A percentile compares a stretch with the other conserved stretches of the same genome.
These are phyloP conservation scores for Formicarius rufipectus DNA, from an alignment of 2,113 vertebrate genomes.

Conservation along the genomic window DNA sequence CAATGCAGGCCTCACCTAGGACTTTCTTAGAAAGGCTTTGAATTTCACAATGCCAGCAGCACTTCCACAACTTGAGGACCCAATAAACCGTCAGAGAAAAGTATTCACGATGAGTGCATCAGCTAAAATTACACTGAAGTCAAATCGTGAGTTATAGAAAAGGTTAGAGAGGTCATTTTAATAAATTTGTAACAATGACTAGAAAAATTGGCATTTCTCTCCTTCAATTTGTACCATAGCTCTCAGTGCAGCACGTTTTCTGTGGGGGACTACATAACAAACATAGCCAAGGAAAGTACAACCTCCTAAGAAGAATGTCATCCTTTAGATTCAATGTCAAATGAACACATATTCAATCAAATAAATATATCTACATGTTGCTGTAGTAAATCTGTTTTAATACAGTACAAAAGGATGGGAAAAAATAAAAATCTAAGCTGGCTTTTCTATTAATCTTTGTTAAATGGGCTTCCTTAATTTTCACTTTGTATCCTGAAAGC, in stretches of 20 bases:
- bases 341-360: slow-evolving; percentile 62
- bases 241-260: not conserved
- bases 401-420: not conserved
- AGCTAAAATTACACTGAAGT: slow-evolving; percentile 10
- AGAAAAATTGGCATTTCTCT: slow-evolving; percentile 29
- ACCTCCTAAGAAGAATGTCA: slow-evolving; percentile 39
- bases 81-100: slow-evolving; percentile 22
- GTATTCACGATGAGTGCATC: not conserved
- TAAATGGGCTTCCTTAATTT: slow-evolving; percentile 14
- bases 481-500: not conserved
- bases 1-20: not conserved
- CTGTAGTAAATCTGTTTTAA: slow-evolving; percentile 49
- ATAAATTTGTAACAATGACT: slow-evolving; percentile 20
- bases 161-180: not conserved
- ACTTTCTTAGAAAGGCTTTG: not conserved
- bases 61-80: not conserved
- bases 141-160: not conserved
- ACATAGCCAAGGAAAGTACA: slow-evolving; percentile 25
- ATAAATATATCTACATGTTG: slow-evolving; percentile 47
- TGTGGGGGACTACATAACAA: slow-evolving; percentile 16
- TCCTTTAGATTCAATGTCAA: slow-evolving; percentile 42
- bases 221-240: not conserved
- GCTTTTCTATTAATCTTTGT: slow-evolving; percentile 42
- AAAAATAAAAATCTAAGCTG: slow-evolving; percentile 14
- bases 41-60: not conserved